Base-by-base conservation (phyloP, 1,140 invertebrate species). In the Saccostrea cuccullata region DNA sequence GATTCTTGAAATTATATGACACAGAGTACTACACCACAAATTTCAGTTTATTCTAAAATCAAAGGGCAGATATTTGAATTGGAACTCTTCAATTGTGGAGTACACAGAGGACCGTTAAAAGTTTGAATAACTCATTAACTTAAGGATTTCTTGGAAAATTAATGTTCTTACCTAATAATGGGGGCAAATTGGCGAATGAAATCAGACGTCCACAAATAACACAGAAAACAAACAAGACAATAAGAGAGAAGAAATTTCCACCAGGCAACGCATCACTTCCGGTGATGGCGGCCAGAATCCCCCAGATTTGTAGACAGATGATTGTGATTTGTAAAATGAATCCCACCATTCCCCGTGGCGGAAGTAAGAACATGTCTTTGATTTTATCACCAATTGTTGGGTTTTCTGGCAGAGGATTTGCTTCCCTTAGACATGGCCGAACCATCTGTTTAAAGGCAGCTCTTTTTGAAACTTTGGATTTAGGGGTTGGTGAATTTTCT, bases 121-220 rank as follows among this genome's bases (percentile, higher is more conserved):
- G 30, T 2, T 36, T 36, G 2, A 36, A 36, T 36, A 36, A 36
- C 30, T 36, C 30, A 36, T 1, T 2, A 36, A 36, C 2, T 36
- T 36, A 2, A 36, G 30, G 30, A 36, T 36, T 36, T 36, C 30
- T 36, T 0, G 30, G 30, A 36, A 36, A 47, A 47, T 58, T 15
- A 20, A 73, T 36, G 26, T 20, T 26, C 90, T 90, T 88, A 94
- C 93, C 94, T 88, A 94, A 88, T 0, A 99, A 95, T 0, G 98
- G 96, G 11, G 98, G 98, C 88, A 99, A 95, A 3, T 97, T 97
- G n/a, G 97, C 96, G 55, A 98, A 94, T 40, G 96, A 96, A 88
- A 97, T 95, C 91, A 97, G 94, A 96, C 97, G 97, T 73, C 98
- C 98, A 11, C 97, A 97, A 90, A 98, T 97, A 94, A 98, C 96